Conservation (phyloP, 2,888 invertebrate species). For the Melieria omissa region DNA sequence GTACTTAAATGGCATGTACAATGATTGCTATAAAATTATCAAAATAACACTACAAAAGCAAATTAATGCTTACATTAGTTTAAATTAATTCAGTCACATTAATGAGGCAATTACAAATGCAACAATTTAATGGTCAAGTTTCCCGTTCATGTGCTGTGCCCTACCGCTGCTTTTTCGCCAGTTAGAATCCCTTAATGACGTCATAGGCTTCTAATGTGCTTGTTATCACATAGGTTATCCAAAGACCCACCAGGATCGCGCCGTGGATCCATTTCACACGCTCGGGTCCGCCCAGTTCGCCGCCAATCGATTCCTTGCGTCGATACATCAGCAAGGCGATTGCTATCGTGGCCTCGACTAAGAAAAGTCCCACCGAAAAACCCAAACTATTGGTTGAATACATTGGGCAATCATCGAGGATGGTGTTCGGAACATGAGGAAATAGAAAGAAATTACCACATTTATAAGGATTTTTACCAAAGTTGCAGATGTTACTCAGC, state of each 20-base stretch:
- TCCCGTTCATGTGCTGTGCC: too few relatives aligned
- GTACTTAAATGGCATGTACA: too few relatives aligned
- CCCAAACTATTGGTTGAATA: constrained; percentile 73
- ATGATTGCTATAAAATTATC: too few relatives aligned
- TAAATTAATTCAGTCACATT: too few relatives aligned
- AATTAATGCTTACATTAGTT: too few relatives aligned
- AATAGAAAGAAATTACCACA: not conserved
- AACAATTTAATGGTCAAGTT: too few relatives aligned
- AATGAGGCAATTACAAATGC: too few relatives aligned
- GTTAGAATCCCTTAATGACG: constrained; percentile 88
- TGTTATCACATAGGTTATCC: constrained; percentile 92
- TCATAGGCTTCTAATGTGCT: constrained; percentile 95
- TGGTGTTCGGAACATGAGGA: not conserved
- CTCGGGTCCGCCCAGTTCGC: constrained; percentile 93
- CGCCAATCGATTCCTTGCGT: constrained; percentile 81
- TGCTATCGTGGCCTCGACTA: constrained; percentile 86
- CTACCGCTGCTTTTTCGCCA: too few relatives aligned
- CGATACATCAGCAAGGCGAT: constrained; percentile 84
- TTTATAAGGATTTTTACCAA: constrained; percentile 37
- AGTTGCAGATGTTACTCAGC: not conserved
- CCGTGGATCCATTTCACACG: constrained; percentile 81
- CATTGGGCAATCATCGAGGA: too few relatives aligned
- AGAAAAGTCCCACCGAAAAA: constrained; percentile 96
- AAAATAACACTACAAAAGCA: too few relatives aligned
- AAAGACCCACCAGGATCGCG: constrained; percentile 82